These are phyloP conservation scores for Sinocyclocheilus grahami DNA, from an alignment of 2,113 vertebrate species.

Conservation along the genomic window DNA sequence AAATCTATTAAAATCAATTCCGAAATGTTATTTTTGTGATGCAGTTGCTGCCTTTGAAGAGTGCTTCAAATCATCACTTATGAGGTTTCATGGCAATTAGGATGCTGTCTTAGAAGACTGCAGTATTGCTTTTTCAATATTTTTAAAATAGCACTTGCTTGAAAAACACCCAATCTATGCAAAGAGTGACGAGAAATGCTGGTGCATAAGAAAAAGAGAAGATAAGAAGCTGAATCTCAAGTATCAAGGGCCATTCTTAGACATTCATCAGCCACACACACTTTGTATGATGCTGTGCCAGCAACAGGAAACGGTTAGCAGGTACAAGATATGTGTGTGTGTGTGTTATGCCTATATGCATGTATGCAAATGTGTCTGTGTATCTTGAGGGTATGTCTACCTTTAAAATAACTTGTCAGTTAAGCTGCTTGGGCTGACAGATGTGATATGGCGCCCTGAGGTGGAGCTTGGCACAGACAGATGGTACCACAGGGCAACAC, in stretches of 20 bases:
- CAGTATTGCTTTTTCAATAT: neutral
- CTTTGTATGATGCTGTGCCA: constrained; percentile 19
- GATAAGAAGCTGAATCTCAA: constrained; percentile 16
- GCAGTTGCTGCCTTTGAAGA: neutral
- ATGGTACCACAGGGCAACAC: constrained; percentile 79
- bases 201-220: neutral
- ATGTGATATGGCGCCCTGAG: constrained; percentile 75
- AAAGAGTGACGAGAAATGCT: neutral
- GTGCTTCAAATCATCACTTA: neutral
- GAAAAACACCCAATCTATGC: neutral
- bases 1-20: no score
- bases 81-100: neutral
- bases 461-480: constrained; percentile 80
- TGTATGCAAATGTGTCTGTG: constrained; percentile 18
- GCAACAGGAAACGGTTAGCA: neutral
- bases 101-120: neutral
- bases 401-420: constrained; percentile 79
- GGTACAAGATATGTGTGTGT: neutral
- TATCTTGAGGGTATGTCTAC: constrained; percentile 56
- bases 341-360: neutral
- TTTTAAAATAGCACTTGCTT: constrained; percentile 23
- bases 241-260: neutral
- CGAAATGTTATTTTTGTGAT: neutral
- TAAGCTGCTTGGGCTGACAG: constrained; percentile 74
- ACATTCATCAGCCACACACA: constrained; percentile 1